A percentile compares a stretch with the other conserved stretches of the same genome.
These are phyloP conservation scores for Timema cristinae DNA, from an alignment of 2,888 invertebrate genomes.

Conservation along the genomic window DNA sequence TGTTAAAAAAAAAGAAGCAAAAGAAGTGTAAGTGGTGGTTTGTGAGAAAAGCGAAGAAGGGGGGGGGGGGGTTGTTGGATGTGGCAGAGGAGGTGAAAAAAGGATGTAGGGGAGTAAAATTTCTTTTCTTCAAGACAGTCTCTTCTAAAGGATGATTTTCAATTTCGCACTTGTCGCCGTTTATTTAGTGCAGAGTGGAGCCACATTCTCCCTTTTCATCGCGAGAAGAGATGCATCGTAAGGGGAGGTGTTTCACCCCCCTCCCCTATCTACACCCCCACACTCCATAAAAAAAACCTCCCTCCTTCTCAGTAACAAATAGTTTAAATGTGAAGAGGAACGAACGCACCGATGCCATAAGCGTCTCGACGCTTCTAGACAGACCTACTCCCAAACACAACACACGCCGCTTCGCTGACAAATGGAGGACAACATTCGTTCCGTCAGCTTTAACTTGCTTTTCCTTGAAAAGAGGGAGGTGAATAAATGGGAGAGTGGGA, in stretches of 20 bases:
- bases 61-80: background rate
- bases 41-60: background rate
- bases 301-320: no score
- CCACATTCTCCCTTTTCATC: conserved; percentile 13
- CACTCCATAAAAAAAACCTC: no score
- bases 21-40: background rate
- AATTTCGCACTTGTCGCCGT: conserved; percentile 29
- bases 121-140: conserved; percentile 17
- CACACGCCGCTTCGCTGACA: no score
- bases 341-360: no score
- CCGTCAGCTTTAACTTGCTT: no score
- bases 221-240: background rate
- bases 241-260: background rate
- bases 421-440: no score
- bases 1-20: conserved; percentile 14
- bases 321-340: no score
- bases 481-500: no score
- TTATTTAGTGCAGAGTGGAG: conserved; percentile 22
- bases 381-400: no score
- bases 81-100: conserved; percentile 2
- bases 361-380: no score
- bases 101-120: background rate
- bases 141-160: conserved; percentile 28
- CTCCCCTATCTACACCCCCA: no score
- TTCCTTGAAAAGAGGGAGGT: no score